Percentiles rank a stretch among this genome's conserved stretches.
Conservation (phyloP, 2,888 invertebrate species). For the Noctua janthe region DNA sequence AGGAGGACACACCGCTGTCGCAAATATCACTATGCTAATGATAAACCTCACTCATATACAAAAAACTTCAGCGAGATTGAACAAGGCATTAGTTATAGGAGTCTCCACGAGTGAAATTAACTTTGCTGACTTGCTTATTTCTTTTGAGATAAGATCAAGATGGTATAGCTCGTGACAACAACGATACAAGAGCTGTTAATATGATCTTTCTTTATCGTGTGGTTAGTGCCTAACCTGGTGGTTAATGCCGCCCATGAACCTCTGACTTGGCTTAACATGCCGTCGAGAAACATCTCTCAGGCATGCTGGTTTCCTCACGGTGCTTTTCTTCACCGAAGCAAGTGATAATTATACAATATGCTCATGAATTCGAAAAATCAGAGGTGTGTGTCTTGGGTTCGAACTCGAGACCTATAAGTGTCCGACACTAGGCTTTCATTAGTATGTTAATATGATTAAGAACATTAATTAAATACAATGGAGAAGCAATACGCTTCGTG, state of each 20-base stretch:
- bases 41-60: background rate
- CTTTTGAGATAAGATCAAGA: background rate
- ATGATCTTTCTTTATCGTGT: no score
- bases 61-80: background rate
- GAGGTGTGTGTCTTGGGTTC: no score
- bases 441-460: background rate
- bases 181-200: background rate
- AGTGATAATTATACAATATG: no score
- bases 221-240: no score
- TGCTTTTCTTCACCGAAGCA: no score
- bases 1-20: background rate
- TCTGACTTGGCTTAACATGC: no score
- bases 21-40: background rate
- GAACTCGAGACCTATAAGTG: no score
- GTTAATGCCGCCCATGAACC: no score
- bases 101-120: background rate
- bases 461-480: background rate
- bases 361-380: no score
- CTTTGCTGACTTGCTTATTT: slow-evolving; percentile 2
- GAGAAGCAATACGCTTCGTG: background rate
- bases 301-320: no score
- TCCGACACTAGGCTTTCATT: no score
- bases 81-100: background rate
- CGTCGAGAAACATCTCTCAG: no score
- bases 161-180: background rate